Conservation (phyloP, 2,797 vertebrate genomes). For the Threskiornis aethiopicus region DNA sequence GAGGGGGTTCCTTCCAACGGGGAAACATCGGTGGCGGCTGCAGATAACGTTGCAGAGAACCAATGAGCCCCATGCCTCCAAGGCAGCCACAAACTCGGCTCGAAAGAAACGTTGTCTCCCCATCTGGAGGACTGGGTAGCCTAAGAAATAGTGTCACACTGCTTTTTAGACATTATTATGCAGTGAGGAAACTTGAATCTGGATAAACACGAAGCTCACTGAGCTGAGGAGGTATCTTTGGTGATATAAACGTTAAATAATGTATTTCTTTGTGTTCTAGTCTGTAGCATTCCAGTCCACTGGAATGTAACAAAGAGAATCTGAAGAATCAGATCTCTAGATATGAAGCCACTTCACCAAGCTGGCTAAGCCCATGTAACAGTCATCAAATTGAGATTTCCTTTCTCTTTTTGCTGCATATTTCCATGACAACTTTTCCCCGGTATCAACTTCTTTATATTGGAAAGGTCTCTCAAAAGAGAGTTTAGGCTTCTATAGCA, state of each 20-base stretch:
- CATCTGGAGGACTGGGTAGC: background rate
- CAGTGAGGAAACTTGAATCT: background rate
- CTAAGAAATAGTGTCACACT: background rate
- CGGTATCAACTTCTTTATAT: background rate
- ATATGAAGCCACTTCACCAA: background rate
- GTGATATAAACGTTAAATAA: background rate
- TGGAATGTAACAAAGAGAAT: background rate
- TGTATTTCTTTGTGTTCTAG: background rate
- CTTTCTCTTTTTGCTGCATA: constrained; percentile 26
- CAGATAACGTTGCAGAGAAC: background rate
- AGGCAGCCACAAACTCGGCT: rapidly evolving
- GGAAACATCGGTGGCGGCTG: rapidly evolving
- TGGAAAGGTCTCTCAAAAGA: constrained; percentile 46
- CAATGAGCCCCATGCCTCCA: background rate
- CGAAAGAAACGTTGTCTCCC: background rate
- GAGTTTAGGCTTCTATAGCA: constrained; percentile 59
- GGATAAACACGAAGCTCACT: background rate
- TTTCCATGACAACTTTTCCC: constrained; percentile 64
- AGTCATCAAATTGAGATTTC: constrained; percentile 9
- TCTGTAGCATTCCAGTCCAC: background rate
- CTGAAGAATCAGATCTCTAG: background rate
- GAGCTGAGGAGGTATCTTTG: background rate
- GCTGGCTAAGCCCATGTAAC: background rate
- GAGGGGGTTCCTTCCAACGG: background rate
- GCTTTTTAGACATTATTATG: background rate